Percentiles rank a stretch among this genome's conserved stretches.
Conservation (phyloP, 1,140 invertebrate species). For the Aphidius ervi region DNA sequence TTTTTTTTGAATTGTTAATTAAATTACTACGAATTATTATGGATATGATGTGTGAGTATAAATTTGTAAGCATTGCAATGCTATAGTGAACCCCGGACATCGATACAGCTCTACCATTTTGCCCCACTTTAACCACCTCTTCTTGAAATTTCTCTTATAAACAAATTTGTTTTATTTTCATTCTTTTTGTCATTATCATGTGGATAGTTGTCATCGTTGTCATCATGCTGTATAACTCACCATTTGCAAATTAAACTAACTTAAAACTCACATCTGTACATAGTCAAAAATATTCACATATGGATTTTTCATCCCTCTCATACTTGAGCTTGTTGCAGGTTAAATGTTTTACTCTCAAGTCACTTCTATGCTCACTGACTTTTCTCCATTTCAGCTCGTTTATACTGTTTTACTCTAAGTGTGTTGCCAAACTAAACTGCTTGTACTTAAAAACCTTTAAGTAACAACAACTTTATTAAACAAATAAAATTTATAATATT, state of each 20-base stretch:
- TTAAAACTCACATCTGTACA: not conserved
- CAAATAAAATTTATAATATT: no score
- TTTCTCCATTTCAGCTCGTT: not conserved
- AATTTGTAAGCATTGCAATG: no score
- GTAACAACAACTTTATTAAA: not conserved
- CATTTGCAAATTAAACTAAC: constrained; percentile 5
- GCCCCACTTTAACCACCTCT: constrained; percentile 9
- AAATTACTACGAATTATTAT: no score
- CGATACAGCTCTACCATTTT: constrained; percentile 29
- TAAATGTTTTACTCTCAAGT: no score
- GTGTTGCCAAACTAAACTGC: constrained; percentile 20
- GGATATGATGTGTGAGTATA: no score
- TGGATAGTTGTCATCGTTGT: not conserved
- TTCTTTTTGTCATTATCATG: not conserved
- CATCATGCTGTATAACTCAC: not conserved
- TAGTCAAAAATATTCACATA: no score
- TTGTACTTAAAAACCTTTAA: not conserved
- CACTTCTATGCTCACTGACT: no score
- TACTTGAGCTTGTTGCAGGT: no score
- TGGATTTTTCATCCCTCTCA: no score
- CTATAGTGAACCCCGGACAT: constrained; percentile 29
- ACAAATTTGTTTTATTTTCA: not conserved
- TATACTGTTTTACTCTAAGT: not conserved
- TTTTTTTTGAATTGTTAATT: no score
- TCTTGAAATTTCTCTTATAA: not conserved